A percentile compares a stretch with the other conserved stretches of the same genome.
These are phyloP conservation scores for Psylliodes chrysocephalus DNA, from an alignment of 2,888 invertebrate species.

Conservation along the genomic window DNA sequence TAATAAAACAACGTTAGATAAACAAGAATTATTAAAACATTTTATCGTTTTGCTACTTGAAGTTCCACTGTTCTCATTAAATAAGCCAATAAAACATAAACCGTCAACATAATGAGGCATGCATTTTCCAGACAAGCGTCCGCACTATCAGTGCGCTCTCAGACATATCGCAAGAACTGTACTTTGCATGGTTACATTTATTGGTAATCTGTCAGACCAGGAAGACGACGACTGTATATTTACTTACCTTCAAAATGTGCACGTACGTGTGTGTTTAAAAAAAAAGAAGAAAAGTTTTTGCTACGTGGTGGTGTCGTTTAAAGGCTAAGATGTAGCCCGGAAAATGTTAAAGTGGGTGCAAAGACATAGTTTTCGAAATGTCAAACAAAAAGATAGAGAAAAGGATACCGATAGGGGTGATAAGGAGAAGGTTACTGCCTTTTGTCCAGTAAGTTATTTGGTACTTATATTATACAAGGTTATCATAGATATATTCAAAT, in stretches of 20 bases:
- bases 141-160: slow-evolving; percentile 23
- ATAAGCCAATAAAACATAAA: neutral
- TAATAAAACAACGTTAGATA: neutral
- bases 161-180: slow-evolving; percentile 42
- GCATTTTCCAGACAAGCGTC: slow-evolving; percentile 1
- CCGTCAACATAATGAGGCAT: neutral
- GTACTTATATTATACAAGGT: too few relatives aligned
- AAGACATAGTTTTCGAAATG: slow-evolving; percentile 54
- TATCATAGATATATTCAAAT: too few relatives aligned
- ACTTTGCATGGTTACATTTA: slow-evolving; percentile 46
- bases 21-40: slow-evolving; percentile 1
- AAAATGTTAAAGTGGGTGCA: slow-evolving; percentile 63
- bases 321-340: slow-evolving; percentile 32
- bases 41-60: neutral
- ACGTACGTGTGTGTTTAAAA: too few relatives aligned
- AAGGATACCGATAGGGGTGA: slow-evolving; percentile 44
- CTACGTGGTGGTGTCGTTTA: slow-evolving; percentile 5
- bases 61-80: slow-evolving; percentile 1
- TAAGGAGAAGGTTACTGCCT: slow-evolving; percentile 43
- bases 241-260: slow-evolving; percentile 24
- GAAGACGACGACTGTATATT: slow-evolving; percentile 37
- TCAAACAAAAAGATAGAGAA: slow-evolving; percentile 40
- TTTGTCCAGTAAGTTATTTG: slow-evolving; percentile 47
- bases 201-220: slow-evolving; percentile 46
- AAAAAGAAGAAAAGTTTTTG: too few relatives aligned